These are phyloP conservation scores for Novumbra hubbsi DNA, from an alignment of 2,797 vertebrate genomes.

Conservation along the genomic window DNA sequence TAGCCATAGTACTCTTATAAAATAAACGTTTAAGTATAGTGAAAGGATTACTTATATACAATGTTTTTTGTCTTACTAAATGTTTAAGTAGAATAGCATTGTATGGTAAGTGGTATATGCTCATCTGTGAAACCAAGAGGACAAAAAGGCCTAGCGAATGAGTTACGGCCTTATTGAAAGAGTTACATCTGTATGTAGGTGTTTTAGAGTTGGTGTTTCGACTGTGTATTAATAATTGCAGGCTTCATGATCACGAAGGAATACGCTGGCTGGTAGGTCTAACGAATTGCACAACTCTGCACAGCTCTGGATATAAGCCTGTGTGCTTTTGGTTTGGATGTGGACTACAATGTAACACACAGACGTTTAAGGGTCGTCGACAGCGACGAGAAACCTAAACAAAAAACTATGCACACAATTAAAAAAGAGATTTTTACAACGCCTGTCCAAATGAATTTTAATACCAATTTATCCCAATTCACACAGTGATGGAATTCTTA, in stretches of 20 bases:
- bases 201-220: background rate
- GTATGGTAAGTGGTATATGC: background rate
- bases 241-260: background rate
- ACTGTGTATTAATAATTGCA: background rate
- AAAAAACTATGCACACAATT: too few species aligned
- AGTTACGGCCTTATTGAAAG: background rate
- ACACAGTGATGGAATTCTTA: background rate
- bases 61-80: too few species aligned
- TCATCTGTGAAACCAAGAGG: background rate
- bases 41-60: too few species aligned
- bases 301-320: background rate
- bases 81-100: background rate
- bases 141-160: background rate
- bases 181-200: background rate
- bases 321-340: background rate
- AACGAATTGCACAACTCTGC: background rate
- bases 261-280: background rate
- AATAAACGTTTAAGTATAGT: too few species aligned
- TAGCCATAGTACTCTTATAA: too few species aligned
- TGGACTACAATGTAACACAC: background rate
- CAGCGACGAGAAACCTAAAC: too few species aligned
- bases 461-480: background rate
- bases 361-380: background rate
- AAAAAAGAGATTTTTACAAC: background rate
- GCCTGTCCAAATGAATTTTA: background rate